Percentiles rank a stretch among this genome's conserved stretches.
Conservation (phyloP, 1,140 invertebrate genomes). For the Hermetia illucens region DNA sequence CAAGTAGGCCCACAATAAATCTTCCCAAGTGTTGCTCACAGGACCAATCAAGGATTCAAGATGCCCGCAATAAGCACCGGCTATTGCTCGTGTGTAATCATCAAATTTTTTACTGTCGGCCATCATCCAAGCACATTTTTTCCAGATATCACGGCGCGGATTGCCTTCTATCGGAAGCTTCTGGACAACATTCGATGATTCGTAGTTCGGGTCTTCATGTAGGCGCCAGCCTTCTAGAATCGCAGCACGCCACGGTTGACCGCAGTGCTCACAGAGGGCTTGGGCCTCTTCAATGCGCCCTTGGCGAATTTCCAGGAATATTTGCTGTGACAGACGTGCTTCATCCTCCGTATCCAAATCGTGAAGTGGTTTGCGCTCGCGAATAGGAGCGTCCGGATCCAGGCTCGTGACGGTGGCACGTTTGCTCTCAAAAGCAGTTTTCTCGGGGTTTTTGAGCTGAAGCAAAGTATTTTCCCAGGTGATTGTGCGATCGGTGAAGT, state of each 20-base stretch:
- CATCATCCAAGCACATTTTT: conserved; percentile 64
- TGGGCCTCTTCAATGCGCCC: conserved; percentile 75
- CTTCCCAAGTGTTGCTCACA: conserved; percentile 66
- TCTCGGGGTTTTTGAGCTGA: conserved; percentile 39
- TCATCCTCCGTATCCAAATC: conserved; percentile 86
- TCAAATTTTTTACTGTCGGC: conserved; percentile 39
- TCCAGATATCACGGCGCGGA: conserved; percentile 81
- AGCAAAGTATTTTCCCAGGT: conserved; percentile 87
- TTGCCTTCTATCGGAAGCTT: conserved; percentile 65
- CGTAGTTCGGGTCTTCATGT: conserved; percentile 67
- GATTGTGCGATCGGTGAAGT: conserved; percentile 60
- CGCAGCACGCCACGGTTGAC: conserved; percentile 81
- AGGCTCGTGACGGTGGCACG: conserved; percentile 54
- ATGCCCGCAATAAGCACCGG: conserved; percentile 73
- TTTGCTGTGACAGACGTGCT: conserved; percentile 45
- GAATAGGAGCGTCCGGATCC: conserved; percentile 84
- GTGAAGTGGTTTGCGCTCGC: conserved; percentile 68
- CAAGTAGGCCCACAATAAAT: conserved; percentile 80
- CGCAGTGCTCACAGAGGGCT: conserved; percentile 64
- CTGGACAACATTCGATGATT: conserved; percentile 25
- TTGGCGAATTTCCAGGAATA: conserved; percentile 70
- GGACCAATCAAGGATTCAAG: conserved; percentile 55
- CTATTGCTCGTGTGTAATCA: conserved; percentile 48
- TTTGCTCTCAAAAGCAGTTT: conserved; percentile 39
- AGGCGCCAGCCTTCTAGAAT: conserved; percentile 80